Evolutionary conservation across 2,113 vertebrate genomes (phyloP).

Genomic region (Catharus minimus): DNA sequence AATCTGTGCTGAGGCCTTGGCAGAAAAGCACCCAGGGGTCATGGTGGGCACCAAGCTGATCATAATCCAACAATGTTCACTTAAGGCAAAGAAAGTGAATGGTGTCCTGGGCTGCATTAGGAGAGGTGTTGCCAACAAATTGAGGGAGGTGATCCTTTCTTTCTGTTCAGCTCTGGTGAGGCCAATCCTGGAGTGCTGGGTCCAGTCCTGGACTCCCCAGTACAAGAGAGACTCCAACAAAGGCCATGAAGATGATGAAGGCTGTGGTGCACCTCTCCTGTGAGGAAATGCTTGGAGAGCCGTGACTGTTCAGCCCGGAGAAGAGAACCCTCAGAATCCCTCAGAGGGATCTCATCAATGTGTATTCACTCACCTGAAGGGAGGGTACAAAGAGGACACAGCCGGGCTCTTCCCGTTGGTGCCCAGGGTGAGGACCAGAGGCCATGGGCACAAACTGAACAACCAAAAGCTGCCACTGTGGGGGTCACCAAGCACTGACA

Average conservation of each 20-base stretch:
- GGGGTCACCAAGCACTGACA: neutral
- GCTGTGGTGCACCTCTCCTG: neutral
- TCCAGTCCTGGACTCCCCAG: neutral
- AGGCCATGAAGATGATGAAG: neutral
- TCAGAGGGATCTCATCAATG: neutral
- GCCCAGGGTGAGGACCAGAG: neutral
- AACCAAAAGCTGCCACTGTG: neutral
- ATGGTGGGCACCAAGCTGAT: neutral
- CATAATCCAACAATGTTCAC: neutral
- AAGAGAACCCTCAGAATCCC: neutral
- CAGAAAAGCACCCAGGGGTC: neutral
- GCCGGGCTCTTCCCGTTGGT: neutral
- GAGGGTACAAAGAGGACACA: neutral
- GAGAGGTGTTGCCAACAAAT: neutral
- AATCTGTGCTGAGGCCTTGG: neutral
- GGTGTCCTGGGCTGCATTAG: neutral
- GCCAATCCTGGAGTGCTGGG: neutral
- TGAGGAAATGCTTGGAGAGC: neutral
- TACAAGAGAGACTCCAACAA: neutral
- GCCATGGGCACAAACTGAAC: neutral
- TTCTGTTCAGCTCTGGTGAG: neutral
- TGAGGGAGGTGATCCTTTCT: neutral
- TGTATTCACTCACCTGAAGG: neutral
- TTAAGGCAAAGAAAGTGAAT: neutral
- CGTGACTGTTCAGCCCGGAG: neutral